Base-by-base conservation (phyloP, 2,113 vertebrate species). In the Hippocampus zosterae region DNA sequence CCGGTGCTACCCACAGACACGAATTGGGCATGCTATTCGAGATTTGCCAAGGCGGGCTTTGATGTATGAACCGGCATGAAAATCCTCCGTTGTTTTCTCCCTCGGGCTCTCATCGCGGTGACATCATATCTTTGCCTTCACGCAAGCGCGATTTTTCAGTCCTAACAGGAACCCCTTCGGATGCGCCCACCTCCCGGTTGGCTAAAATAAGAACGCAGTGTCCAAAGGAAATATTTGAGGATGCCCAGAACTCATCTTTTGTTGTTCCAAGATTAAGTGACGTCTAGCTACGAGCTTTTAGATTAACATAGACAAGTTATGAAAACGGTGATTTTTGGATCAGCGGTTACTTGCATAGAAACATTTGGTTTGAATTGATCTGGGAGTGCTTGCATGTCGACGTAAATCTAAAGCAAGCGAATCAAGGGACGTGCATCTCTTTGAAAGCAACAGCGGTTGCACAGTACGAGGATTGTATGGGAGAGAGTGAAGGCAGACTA, bases 401-500 rank as follows among this genome's bases (percentile, higher is more conserved):
- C 15, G 21, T 10, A 27, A 59, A 46, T 33, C 40, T 18, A 40
- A 57, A 44, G 21, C 11, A 52, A 44, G 62, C 52, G 10, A n/a
- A 16, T 42, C 21, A 50, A 52, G 46, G 42, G 8, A 44, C 19
- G 46, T 25, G 29, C 41, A 27, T 19, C 78, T 37, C 41, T 66
- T 75, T 81, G 81, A 81, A 84, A 77, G 79, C 84, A 84, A 73
- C 86, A 81, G 79, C 57, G 79, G 77, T 40, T 37, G 46, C 13
- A 69, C 73, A 76, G 82, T 69, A 76, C 83, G 73, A 40, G 63
- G 72, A 80, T 80, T 81, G 19, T 21, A 81, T 82, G 81, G 44
- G 59, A 80, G 73, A 82, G 79, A 40, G 65, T 72, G 81, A 82
- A 76, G 76, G 55, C 64, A 72, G 76, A 82, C 62, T 61, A 74